Evolutionary conservation across 2,888 invertebrate species (phyloP).

Genomic region (Morpho achilles): DNA sequence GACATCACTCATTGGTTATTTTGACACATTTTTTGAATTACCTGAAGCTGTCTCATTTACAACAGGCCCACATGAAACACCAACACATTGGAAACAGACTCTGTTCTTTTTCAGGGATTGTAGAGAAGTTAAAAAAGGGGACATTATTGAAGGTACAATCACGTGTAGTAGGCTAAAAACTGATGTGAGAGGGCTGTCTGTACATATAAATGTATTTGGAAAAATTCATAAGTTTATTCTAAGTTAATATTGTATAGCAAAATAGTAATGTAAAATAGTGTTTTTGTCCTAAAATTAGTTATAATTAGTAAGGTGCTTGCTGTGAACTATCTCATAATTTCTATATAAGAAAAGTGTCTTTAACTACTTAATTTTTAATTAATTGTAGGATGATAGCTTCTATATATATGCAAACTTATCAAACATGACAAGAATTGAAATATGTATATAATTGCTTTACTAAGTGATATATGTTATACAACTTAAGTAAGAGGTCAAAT

Average conservation of each 20-base stretch:
- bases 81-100: conserved; percentile 98
- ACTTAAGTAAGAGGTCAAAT: no score
- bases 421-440: no score
- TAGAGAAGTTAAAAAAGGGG: conserved; percentile 84
- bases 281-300: no score
- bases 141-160: conserved; percentile 82
- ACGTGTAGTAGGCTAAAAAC: conserved; percentile 85
- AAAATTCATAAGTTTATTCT: conserved; percentile 81
- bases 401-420: no score
- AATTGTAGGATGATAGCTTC: no score
- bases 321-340: neutral
- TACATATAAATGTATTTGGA: conserved; percentile 83
- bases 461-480: no score
- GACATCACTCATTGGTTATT: conserved; percentile 93
- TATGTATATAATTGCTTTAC: no score
- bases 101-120: conserved; percentile 90
- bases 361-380: no score
- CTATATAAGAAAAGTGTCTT: no score
- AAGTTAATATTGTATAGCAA: conserved; percentile 59
- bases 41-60: conserved; percentile 83
- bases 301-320: neutral
- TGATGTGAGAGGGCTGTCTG: conserved; percentile 86
- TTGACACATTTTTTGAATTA: conserved; percentile 92
- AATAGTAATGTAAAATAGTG: neutral
- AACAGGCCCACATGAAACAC: conserved; percentile 85